phyloP scores from a whole-genome alignment of 2,113 vertebrate species.

The Chaetodon trifascialis region DNA sequence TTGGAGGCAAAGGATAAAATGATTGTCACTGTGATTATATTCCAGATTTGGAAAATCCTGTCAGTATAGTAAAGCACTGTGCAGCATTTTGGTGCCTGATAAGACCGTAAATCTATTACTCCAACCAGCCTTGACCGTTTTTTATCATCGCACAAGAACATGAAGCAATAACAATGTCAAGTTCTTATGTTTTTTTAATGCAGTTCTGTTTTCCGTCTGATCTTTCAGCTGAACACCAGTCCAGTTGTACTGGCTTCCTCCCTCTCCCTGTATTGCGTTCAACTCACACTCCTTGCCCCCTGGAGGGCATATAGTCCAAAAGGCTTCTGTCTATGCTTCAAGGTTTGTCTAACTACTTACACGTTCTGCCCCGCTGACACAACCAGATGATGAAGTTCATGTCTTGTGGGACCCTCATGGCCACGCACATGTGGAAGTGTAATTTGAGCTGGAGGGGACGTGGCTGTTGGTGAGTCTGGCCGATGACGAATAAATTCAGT shows the following conservation, averaged over 20 bases:
- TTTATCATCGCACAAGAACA: not conserved
- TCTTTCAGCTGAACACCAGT: not conserved
- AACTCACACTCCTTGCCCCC: not conserved
- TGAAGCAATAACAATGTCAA: not conserved
- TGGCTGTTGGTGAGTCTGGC: conserved; percentile 1
- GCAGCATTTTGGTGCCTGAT: not conserved
- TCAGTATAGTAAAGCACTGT: not conserved
- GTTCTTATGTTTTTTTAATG: not conserved
- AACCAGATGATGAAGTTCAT: not conserved
- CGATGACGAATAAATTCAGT: not conserved
- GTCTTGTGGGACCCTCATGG: not conserved
- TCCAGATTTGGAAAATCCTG: not conserved
- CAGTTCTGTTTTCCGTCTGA: not conserved
- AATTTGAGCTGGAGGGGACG: conserved; percentile 5
- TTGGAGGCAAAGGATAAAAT: not conserved
- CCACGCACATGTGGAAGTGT: not conserved
- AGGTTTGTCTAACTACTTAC: not conserved
- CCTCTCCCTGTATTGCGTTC: not conserved
- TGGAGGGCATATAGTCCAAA: not conserved
- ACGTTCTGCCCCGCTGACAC: not conserved
- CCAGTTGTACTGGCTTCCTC: not conserved
- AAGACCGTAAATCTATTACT: no score
- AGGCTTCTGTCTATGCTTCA: not conserved
- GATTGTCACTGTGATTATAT: not conserved
- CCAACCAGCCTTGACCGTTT: no score